Percentiles rank a stretch among this genome's conserved stretches.
Evolutionary conservation across 2,113 vertebrate species (phyloP).

Genomic region (Elephas maximus): DNA sequence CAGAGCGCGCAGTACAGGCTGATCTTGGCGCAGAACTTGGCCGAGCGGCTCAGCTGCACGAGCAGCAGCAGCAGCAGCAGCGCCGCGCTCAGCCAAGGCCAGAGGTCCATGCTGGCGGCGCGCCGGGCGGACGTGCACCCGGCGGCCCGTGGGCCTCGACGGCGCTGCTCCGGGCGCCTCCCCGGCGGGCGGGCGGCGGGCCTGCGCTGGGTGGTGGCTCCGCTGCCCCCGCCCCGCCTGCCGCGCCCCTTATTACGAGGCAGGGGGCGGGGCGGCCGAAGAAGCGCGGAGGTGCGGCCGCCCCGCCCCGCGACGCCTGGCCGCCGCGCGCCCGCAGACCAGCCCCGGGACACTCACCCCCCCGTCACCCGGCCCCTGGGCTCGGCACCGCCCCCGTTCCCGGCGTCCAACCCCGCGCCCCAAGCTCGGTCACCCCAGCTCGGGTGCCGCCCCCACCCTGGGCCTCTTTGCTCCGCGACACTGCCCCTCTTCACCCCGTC

Average conservation of each 20-base stretch:
- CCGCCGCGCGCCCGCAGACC: background rate
- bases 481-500: no score
- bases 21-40: conserved; percentile 92
- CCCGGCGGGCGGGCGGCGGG: background rate
- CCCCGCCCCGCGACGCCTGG: background rate
- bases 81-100: conserved; percentile 84
- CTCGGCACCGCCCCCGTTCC: background rate
- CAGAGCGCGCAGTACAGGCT: conserved; percentile 93
- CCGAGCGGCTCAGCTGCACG: conserved; percentile 90
- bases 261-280: conserved; percentile 19
- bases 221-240: background rate
- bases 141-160: background rate
- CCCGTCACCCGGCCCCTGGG: background rate
- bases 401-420: no score
- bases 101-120: conserved; percentile 79
- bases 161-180: background rate
- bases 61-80: conserved; percentile 87
- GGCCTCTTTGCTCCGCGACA: background rate
- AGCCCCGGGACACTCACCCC: background rate
- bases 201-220: background rate
- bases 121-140: background rate
- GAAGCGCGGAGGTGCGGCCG: conserved; percentile 57
- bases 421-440: no score
- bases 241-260: conserved; percentile 74
- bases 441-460: background rate